Evolutionary conservation across 1,140 invertebrate species (phyloP), one percentile per base, ranked within the genome.

Genomic region (Bombus fervidus): DNA sequence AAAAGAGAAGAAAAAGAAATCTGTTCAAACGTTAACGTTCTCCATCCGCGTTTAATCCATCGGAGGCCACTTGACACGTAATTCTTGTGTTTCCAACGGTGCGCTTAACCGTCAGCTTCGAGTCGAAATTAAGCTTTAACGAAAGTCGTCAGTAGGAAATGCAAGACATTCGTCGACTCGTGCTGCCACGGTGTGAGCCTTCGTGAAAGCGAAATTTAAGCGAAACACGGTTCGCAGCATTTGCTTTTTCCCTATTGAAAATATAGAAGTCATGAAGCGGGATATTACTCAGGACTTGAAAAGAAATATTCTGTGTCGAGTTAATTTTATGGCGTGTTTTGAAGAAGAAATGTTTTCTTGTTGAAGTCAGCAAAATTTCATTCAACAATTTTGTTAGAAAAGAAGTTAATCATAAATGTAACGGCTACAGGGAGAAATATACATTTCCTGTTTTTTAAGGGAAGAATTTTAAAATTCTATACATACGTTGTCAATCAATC

Each of bases 41-140:
- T 72, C 9, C 66, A 37, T 84, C 41, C 76, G 34, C 18, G 31
- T 85, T 80, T 85, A 85, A 85, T 53, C 68, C 57, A 64, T 85
- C 83, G 62, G 68, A 12, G 53, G 28, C 39, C 76, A 72, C 66
- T 84, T 79, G 76, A 62, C 76, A 72, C 68, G 83, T 47, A 62
- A 64, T 85, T 72, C 68, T 73, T 73, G 41, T n/a, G 41, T 79
- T 59, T 43, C 28, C 31, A 57, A 41, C 41, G 41, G 12, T 10
- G 12, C 1, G 74, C 47, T 41, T 25, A 57, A 22, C n/a, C 25
- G 31, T 25, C 3, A 13, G 34, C 18, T 53, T 39, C 68, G 10
- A 39, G 34, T 41, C 25, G 39, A 71, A 85, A 85, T 80, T 34
- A 62, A 72, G 57, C 72, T 84, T 80, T 37, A 62, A 79, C 75